A percentile compares a stretch with the other conserved stretches of the same genome.
Evolutionary conservation across 2,888 invertebrate genomes (phyloP).

Genomic region (Campoplex nolae): DNA sequence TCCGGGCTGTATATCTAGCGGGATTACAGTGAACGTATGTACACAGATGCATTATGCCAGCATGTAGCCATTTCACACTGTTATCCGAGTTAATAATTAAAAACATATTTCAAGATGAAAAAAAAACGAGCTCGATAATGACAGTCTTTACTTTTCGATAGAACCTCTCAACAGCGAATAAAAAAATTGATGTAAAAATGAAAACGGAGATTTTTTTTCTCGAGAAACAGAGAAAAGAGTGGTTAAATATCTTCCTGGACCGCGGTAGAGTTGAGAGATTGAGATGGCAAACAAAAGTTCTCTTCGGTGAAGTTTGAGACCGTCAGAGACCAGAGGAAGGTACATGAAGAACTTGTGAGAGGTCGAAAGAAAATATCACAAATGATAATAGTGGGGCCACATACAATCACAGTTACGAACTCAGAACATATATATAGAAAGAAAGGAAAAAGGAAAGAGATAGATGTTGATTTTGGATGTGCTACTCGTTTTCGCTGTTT

Average conservation of each 20-base stretch:
- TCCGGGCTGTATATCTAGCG: conserved; percentile 28
- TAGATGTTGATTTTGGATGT: conserved; percentile 18
- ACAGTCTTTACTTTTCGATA: not conserved
- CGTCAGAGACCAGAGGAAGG: conserved; percentile 34
- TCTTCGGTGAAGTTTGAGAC: not conserved
- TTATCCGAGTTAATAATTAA: not conserved
- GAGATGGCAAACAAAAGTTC: not conserved
- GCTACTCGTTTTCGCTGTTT: conserved; percentile 31
- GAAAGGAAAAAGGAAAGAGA: not conserved
- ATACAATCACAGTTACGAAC: not conserved
- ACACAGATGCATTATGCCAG: not conserved
- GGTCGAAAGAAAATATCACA: conserved; percentile 43
- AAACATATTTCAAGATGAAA: not conserved
- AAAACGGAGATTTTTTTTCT: not conserved
- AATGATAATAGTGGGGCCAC: conserved; percentile 36
- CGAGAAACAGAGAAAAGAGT: not conserved
- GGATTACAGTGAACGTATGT: conserved; percentile 1
- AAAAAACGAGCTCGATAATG: not conserved
- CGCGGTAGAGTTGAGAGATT: conserved; percentile 9
- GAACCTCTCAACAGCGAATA: conserved; percentile 22
- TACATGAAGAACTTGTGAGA: conserved; percentile 19
- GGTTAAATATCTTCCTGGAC: conserved; percentile 7
- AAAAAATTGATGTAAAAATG: not conserved
- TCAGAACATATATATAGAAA: not conserved
- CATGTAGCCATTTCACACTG: not conserved